Conservation (phyloP, 2,797 vertebrate genomes). For the Poliocrania exsul region DNA sequence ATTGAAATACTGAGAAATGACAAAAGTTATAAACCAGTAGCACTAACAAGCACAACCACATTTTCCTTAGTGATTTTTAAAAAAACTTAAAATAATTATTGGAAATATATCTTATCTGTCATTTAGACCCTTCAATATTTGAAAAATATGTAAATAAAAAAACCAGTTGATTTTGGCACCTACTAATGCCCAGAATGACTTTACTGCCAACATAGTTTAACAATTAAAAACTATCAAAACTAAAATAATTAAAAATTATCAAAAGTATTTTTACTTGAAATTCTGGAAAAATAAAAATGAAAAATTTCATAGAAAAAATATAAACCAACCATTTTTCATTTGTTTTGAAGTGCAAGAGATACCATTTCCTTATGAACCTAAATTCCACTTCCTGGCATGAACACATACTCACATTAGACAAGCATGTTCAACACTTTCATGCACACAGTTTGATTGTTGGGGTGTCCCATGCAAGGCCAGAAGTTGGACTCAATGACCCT, state of each 20-base stretch:
- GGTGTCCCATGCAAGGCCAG: not conserved
- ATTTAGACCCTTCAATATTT: not conserved
- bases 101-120: not conserved
- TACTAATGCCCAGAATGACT: not conserved
- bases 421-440: not conserved
- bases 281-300: not conserved
- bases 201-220: not conserved
- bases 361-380: not conserved
- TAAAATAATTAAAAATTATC: not conserved
- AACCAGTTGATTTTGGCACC: not conserved
- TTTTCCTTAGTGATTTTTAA: not conserved
- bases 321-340: not conserved
- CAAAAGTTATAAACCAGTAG: not conserved
- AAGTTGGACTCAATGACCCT: not conserved
- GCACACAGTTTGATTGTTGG: not conserved
- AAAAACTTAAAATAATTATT: constrained; percentile 3
- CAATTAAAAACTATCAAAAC: not conserved
- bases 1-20: not conserved
- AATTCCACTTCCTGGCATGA: not conserved
- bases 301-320: not conserved
- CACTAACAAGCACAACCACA: not conserved
- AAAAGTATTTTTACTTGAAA: not conserved
- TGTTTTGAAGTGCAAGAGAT: not conserved
- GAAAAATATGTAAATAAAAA: not conserved
- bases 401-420: fast-evolving